Evolutionary conservation across 2,113 vertebrate species (phyloP).

Genomic region (Phainopepla nitens): DNA sequence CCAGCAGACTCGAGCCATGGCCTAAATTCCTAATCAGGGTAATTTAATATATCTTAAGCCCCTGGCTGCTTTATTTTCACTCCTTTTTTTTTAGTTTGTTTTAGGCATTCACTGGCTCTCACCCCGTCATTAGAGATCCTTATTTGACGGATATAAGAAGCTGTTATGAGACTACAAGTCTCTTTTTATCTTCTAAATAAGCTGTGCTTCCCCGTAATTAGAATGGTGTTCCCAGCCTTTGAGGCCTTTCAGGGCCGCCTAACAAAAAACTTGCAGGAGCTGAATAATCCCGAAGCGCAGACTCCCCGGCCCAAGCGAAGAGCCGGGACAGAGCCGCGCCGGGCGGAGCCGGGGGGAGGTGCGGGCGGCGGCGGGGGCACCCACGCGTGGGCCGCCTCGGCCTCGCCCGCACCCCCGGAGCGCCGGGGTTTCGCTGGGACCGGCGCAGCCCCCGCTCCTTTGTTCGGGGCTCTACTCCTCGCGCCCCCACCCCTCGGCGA

Average conservation of each 20-base stretch:
- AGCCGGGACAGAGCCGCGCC: conserved; percentile 48
- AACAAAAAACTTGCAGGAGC: conserved; percentile 73
- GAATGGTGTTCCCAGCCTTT: conserved; percentile 81
- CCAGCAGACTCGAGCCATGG: conserved; percentile 87
- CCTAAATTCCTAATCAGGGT: conserved; percentile 97
- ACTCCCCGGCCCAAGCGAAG: conserved; percentile 57
- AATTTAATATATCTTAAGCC: conserved; percentile 99
- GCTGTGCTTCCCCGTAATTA: conserved; percentile 81
- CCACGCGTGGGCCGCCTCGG: neutral
- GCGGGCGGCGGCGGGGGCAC: neutral
- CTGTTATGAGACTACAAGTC: conserved; percentile 80
- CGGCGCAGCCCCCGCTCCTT: too few species aligned
- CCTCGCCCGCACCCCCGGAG: neutral
- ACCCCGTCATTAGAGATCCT: conserved; percentile 82
- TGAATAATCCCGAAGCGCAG: conserved; percentile 70
- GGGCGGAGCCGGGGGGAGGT: neutral
- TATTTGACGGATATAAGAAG: conserved; percentile 81
- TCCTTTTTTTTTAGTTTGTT: conserved; percentile 90
- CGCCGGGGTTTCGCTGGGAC: neutral
- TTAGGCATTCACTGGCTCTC: conserved; percentile 88
- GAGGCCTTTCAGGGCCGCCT: conserved; percentile 76
- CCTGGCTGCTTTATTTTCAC: conserved; percentile 86
- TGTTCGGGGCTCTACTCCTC: neutral
- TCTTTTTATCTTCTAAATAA: conserved; percentile 84
- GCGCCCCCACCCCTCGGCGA: accelerated